Base-by-base conservation (phyloP, 2,888 invertebrate species). In the Pardosa pseudoannulata region DNA sequence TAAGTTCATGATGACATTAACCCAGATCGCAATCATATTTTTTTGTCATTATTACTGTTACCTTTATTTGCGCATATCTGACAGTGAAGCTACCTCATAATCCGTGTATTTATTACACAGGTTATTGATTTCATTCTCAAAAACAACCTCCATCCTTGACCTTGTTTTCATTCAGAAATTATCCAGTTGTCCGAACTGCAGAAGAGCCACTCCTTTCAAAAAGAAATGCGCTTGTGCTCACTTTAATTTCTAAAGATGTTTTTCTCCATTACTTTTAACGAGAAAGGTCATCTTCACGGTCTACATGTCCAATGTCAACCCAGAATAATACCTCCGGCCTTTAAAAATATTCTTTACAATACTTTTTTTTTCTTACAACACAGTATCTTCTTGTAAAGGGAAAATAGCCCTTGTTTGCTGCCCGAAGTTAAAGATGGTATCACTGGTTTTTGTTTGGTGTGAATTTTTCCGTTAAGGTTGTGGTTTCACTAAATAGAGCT, bases 211-310 rank as follows among this genome's bases (percentile, higher is more conserved):
- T 39, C 39, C 79, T 62, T 36, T 64, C 46, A n/a, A 67, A n/a
- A 32, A 68, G 39, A 29, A 73, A 73, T 79, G 72, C 13, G 64
- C 32, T 36, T 62, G 36, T 28, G 73, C 46, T 81, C 16, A 36
- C 41, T 36, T 41, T 68, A 56, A 39, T 68, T n/a, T 56, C 56
- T 56, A 56, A 56, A 56, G 56, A 56, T 56, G 19, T 23, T 23
- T 56, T 56, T 67, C 67, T 13, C 64, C 64, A 28, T 29, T 29
- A 29, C n/a, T 16, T 11, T 36, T 67, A 67, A 67, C 67, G 67
- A 67, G 67, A 19, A 67, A 76, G 73, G 74, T 74, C 70, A 74
- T 28, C 56, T 76, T 76, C 76, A 83, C 82, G 82, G 82, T 83
- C 82, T 83, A 39, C 16, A 83, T 76, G 28, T 32, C 71, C 64